Evolutionary conservation across 1,140 invertebrate species (phyloP).

Genomic region (Paracyclopina nana): DNA sequence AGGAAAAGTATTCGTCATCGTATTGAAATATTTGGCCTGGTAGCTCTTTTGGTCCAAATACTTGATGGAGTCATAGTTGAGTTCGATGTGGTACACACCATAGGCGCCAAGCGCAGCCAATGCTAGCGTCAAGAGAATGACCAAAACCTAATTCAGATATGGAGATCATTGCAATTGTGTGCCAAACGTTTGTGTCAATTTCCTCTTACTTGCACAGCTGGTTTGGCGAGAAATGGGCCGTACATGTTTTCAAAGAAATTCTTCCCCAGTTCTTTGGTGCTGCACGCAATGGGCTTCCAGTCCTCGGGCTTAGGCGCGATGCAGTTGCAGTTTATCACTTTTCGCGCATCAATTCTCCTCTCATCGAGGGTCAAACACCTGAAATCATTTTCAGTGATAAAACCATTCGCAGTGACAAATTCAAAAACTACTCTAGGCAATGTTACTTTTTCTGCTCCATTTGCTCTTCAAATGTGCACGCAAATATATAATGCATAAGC

Average conservation of each 20-base stretch:
- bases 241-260: slow-evolving; percentile 29
- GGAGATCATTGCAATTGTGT: background rate
- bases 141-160: slow-evolving; percentile 23
- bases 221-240: slow-evolving; percentile 28
- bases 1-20: slow-evolving; percentile 30
- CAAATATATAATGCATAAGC: too few species aligned
- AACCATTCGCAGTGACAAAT: too few species aligned
- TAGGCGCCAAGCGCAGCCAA: slow-evolving; percentile 19
- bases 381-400: too few species aligned
- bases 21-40: slow-evolving; percentile 26
- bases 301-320: slow-evolving; percentile 23
- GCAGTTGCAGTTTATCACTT: slow-evolving; percentile 25
- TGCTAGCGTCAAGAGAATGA: slow-evolving; percentile 25
- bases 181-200: background rate
- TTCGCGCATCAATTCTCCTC: slow-evolving; percentile 24
- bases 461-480: too few species aligned
- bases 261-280: slow-evolving; percentile 28
- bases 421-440: background rate
- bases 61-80: slow-evolving; percentile 33
- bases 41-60: slow-evolving; percentile 32
- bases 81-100: slow-evolving; percentile 28
- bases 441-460: too few species aligned
- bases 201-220: slow-evolving; percentile 26
- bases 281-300: slow-evolving; percentile 29
- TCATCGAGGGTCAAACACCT: slow-evolving; percentile 31